Conservation (phyloP, 2,113 vertebrate species). For the Neopipo cinnamomea region DNA sequence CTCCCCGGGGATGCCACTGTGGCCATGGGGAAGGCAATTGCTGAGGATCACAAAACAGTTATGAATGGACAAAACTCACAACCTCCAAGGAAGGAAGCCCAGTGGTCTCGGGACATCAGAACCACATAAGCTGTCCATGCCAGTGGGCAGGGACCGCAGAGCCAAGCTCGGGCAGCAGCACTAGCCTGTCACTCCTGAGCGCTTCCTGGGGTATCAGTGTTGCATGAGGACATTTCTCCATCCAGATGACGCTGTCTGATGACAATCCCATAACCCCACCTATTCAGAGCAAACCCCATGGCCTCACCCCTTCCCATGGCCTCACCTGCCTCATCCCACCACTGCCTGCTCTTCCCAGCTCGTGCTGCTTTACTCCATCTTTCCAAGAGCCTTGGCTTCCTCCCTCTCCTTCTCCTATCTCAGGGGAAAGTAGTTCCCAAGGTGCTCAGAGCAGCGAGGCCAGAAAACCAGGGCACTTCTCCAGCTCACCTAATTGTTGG, state of each 20-base stretch:
- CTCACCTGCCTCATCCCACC: not conserved
- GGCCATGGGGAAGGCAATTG: accelerated
- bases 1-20: not conserved
- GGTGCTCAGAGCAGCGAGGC: not conserved
- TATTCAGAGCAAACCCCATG: not conserved
- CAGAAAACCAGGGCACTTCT: slow-evolving; percentile 54
- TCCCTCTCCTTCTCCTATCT: not conserved
- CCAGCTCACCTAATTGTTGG: slow-evolving; percentile 56
- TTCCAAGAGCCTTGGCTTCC: not conserved
- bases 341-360: not conserved
- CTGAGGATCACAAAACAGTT: not conserved
- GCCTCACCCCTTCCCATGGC: not conserved
- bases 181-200: not conserved
- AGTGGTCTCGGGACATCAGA: not conserved
- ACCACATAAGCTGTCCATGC: not conserved
- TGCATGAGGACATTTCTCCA: not conserved
- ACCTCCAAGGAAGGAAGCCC: not conserved
- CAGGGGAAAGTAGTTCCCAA: not conserved
- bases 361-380: not conserved
- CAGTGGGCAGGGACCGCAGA: not conserved
- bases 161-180: accelerated
- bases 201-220: accelerated
- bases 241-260: not conserved
- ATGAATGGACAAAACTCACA: not conserved
- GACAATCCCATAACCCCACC: not conserved